Evolutionary conservation across 2,113 vertebrate genomes (phyloP).

Genomic region (Prochilodus magdalenae): DNA sequence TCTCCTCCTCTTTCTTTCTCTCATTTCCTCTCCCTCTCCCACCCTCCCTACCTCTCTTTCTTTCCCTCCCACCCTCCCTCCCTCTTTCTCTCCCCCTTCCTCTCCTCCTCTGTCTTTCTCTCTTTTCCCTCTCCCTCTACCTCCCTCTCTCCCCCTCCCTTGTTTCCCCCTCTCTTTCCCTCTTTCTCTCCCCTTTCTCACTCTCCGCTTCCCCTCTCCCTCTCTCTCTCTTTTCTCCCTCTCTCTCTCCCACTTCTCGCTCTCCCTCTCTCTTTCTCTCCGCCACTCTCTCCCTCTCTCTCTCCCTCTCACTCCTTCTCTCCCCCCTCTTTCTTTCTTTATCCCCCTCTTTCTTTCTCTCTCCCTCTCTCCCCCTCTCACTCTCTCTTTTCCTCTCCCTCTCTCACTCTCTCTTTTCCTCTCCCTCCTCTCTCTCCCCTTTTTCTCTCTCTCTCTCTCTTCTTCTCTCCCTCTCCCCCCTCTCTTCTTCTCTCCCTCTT

Average conservation of each 20-base stretch:
- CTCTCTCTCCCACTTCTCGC: background rate
- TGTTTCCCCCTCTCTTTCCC: background rate
- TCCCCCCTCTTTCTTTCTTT: background rate
- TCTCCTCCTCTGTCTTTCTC: background rate
- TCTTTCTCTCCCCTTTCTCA: background rate
- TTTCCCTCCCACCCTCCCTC: slow-evolving; percentile 68
- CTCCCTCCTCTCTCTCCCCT: background rate
- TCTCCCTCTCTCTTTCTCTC: too few species aligned
- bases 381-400: background rate
- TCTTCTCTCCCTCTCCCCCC: too few species aligned
- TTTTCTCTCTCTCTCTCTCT: background rate
- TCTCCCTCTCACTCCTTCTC: background rate
- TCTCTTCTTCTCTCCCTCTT: too few species aligned
- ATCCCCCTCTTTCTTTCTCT: too few species aligned
- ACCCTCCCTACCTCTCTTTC: slow-evolving; percentile 20
- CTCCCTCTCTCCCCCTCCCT: background rate
- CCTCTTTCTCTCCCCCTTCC: slow-evolving; percentile 17
- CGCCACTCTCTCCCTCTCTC: too few species aligned
- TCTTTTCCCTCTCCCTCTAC: background rate
- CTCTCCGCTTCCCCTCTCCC: background rate
- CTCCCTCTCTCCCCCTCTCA: too few species aligned
- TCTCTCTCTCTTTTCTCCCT: background rate
- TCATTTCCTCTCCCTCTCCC: too few species aligned
- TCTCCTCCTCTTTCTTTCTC: too few species aligned
- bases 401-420: background rate